Conservation (phyloP, 2,888 invertebrate genomes). For the Hylaea fasciaria region DNA sequence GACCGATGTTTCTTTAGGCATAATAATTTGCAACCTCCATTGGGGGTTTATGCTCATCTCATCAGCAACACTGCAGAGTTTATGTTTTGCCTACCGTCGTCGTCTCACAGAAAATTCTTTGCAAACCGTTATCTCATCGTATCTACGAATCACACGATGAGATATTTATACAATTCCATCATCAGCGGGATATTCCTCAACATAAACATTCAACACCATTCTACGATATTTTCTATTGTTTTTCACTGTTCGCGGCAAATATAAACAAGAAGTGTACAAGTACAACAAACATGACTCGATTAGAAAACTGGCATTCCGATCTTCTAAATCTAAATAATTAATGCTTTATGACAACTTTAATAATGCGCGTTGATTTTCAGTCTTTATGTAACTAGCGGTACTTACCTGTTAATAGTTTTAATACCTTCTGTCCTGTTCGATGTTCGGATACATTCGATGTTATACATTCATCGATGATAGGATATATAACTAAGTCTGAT, state of each 20-base stretch:
- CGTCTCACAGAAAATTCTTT: too few relatives aligned
- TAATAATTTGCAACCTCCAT: too few relatives aligned
- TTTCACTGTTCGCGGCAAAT: conserved; percentile 28
- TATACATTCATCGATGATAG: too few relatives aligned
- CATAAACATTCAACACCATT: conserved; percentile 58
- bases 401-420: too few relatives aligned
- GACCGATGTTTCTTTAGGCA: too few relatives aligned
- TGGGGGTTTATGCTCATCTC: too few relatives aligned
- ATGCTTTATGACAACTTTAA: too few relatives aligned
- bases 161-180: conserved; percentile 43
- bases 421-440: too few relatives aligned
- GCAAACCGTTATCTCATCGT: conserved; percentile 7
- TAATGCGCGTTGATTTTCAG: background rate
- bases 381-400: background rate
- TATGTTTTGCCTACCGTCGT: too few relatives aligned
- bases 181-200: conserved; percentile 44
- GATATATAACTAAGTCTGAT: too few relatives aligned
- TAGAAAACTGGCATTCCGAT: conserved; percentile 36
- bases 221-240: conserved; percentile 50
- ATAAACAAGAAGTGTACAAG: conserved; percentile 25
- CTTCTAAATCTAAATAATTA: conserved; percentile 31
- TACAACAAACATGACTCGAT: conserved; percentile 25
- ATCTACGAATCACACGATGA: conserved; percentile 26
- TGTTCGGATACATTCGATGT: too few relatives aligned
- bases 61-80: too few relatives aligned